Evolutionary conservation across 2,113 vertebrate genomes (phyloP).

Genomic region (Elachura formosa): DNA sequence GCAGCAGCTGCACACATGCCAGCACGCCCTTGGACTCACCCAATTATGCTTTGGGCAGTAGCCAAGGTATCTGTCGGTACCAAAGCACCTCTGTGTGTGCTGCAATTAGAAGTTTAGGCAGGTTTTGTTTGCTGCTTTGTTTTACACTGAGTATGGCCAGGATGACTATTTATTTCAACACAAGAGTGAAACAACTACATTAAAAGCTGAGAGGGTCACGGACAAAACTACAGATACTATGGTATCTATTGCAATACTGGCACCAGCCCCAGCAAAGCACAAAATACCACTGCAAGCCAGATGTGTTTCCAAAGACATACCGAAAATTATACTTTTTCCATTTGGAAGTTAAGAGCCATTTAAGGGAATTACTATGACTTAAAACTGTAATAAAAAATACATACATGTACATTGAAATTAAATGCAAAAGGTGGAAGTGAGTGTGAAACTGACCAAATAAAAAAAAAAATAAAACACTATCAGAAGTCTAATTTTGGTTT

Average conservation of each 20-base stretch:
- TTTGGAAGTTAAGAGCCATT: neutral
- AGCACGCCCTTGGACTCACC: neutral
- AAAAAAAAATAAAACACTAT: neutral
- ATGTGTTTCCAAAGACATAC: neutral
- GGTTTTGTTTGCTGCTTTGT: neutral
- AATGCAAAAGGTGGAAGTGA: neutral
- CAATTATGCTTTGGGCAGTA: neutral
- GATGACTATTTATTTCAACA: neutral
- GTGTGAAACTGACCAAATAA: neutral
- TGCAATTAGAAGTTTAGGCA: neutral
- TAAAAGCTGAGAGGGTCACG: neutral
- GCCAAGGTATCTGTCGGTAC: neutral
- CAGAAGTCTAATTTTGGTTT: neutral
- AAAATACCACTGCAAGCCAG: neutral
- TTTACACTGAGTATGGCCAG: accelerated
- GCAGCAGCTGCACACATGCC: neutral
- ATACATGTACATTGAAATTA: neutral
- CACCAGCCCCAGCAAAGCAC: neutral
- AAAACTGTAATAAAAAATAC: neutral
- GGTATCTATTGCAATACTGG: neutral
- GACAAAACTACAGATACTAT: neutral
- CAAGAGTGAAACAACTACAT: neutral
- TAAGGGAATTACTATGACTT: neutral
- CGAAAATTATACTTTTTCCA: neutral
- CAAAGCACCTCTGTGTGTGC: neutral